Base-by-base conservation (phyloP, 2,113 vertebrate species). In the Candoia aspera region DNA sequence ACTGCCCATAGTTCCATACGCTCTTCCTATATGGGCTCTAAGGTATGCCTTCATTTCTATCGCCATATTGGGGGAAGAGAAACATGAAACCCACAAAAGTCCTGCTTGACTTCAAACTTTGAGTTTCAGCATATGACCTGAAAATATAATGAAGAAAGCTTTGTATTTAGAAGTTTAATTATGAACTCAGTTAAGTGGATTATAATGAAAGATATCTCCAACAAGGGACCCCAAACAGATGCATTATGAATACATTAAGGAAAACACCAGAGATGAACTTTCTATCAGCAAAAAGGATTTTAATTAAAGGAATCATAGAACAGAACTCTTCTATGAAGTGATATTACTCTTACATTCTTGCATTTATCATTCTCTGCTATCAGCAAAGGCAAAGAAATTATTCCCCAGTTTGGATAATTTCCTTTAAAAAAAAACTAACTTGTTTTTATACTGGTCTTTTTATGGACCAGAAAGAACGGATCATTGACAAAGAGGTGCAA, bases 81-180 rank as follows among this genome's bases (percentile, higher is more conserved):
- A 0, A 90, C 94, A 91, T 54, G 29, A 73, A 94, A 91, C 55
- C 91, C 79, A 85, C 87, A 92, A 37, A 89, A 91, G 92, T 91
- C 90, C 87, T 92, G 26, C 88, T 94, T 93, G 79, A 83, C 59
- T 91, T 85, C 79, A 68, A 92, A 33, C 26, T 91, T 96, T 90
- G 0, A 62, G 55, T 96, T 86, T 96, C 94, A 94, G n/a, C 87
- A 0, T 84, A 93, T 84, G 91, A 62, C 62, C 93, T 96, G 95
- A 95, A 96, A 97, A 96, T 57, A 5, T 94, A 96, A 95, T 96
- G 96, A 93, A 95, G 93, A 94, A 96, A 97, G 96, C 96, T 97
- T 96, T 96, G 96, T 97, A 97, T 97, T 97, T 94, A 96, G 95
- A 97, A 98, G 95, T 97, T 98, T 98, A 98, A 98, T 98, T 98